phyloP scores from a whole-genome alignment of 2,797 vertebrate species.

The Hyperoplus lanceolatus region DNA sequence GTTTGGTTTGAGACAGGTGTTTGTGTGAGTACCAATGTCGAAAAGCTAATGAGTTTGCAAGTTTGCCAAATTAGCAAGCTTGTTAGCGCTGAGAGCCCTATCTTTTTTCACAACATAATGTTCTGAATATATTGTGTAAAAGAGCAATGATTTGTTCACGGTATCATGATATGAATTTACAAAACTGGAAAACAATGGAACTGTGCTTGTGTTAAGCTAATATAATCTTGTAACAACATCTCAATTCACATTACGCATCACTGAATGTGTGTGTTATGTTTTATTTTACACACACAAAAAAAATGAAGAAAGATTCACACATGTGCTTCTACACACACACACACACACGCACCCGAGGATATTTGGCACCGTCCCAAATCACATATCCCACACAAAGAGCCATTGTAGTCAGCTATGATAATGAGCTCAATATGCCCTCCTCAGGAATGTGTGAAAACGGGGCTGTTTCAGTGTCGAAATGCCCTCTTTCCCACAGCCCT shows the following conservation, averaged over 20 bases:
- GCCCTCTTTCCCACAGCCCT: conserved; percentile 85
- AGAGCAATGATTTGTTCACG: background rate
- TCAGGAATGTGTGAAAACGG: conserved; percentile 86
- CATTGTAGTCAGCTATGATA: conserved; percentile 86
- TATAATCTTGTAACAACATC: background rate
- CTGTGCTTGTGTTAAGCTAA: background rate
- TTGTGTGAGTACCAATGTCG: too few species aligned
- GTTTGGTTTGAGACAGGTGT: background rate
- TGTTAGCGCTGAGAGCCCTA: too few species aligned
- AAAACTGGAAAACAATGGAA: background rate
- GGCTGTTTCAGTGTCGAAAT: conserved; percentile 73
- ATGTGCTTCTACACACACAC: conserved; percentile 69
- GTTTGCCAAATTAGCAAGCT: background rate
- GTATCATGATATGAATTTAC: background rate
- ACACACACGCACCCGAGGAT: conserved; percentile 72
- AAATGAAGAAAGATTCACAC: conserved; percentile 52
- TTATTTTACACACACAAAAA: conserved; percentile 22
- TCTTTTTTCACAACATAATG: background rate
- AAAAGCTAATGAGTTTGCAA: background rate
- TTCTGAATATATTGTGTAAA: background rate
- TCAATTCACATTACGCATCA: background rate
- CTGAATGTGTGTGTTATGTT: conserved; percentile 14
- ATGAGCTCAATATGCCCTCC: conserved; percentile 87
- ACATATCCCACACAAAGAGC: conserved; percentile 82
- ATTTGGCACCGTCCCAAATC: conserved; percentile 80